Conservation (phyloP, 2,888 invertebrate species). For the Napeogenes inachia region DNA sequence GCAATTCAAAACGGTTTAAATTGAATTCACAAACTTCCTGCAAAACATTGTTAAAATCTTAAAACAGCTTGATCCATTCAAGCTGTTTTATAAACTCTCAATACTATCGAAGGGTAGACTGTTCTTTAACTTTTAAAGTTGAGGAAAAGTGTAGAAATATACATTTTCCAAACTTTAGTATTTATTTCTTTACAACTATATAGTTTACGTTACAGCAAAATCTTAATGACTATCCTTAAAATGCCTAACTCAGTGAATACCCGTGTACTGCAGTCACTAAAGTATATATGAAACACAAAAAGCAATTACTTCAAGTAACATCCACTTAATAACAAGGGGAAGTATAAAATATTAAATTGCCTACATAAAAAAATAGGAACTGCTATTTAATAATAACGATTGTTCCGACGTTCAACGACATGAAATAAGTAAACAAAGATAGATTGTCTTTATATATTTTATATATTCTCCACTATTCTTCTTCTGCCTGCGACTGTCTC, state of each 20-base stretch:
- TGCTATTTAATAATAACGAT: neutral
- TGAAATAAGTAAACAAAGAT: neutral
- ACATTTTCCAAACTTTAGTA: neutral
- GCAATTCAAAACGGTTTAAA: too few relatives aligned
- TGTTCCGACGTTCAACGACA: neutral
- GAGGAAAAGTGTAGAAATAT: neutral
- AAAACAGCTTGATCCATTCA: too few relatives aligned
- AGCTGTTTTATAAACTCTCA: neutral
- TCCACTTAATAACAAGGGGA: too few relatives aligned
- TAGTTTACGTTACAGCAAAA: neutral
- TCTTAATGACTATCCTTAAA: neutral
- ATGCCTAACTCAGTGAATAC: too few relatives aligned
- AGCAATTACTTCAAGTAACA: too few relatives aligned
- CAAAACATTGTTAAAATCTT: too few relatives aligned
- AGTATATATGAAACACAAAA: too few relatives aligned
- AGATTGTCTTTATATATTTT: slow-evolving; percentile 8
- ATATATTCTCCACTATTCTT: slow-evolving; percentile 37
- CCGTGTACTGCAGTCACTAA: too few relatives aligned
- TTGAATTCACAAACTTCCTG: too few relatives aligned
- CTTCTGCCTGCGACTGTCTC: slow-evolving; percentile 54
- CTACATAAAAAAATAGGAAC: neutral
- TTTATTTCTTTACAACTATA: neutral
- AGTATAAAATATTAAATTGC: neutral
- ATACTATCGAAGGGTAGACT: neutral
- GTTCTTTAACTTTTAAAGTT: neutral